Conservation (phyloP, 1,140 invertebrate species). For the Zaprionus taronus region DNA sequence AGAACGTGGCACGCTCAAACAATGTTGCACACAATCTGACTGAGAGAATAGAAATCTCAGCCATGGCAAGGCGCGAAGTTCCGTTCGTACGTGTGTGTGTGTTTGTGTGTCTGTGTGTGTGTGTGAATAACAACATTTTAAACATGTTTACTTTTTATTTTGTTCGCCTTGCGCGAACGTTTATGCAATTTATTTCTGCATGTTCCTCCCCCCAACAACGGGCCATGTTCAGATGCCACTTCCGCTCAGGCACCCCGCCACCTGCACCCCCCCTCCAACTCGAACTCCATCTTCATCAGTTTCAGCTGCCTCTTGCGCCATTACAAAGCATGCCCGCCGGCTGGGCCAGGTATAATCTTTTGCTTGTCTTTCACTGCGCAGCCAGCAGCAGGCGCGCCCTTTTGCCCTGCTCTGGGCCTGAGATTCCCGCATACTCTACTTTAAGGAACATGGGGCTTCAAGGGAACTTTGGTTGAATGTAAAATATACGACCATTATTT, state of each 20-base stretch:
- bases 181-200: conserved; percentile 80
- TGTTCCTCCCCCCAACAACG: conserved; percentile 21
- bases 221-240: not conserved
- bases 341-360: conserved; percentile 77
- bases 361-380: conserved; percentile 72
- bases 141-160: conserved; percentile 78
- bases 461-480: not conserved
- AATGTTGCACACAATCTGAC: conserved; percentile 56
- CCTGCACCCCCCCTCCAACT: not conserved
- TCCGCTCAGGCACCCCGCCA: not conserved
- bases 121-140: conserved; percentile 82
- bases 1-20: conserved; percentile 45
- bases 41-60: conserved; percentile 32
- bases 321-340: conserved; percentile 76
- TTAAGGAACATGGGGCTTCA: not conserved
- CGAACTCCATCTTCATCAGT: conserved; percentile 20
- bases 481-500: not conserved
- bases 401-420: conserved; percentile 7
- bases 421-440: conserved; percentile 4
- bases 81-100: conserved; percentile 14
- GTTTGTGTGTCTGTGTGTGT: conserved; percentile 44
- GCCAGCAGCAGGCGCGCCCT: conserved; percentile 17
- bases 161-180: conserved; percentile 48
- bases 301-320: conserved; percentile 41
- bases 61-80: conserved; percentile 10